Base-by-base conservation (phyloP, 2,113 vertebrate species). In the Monarcha castaneiventris region DNA sequence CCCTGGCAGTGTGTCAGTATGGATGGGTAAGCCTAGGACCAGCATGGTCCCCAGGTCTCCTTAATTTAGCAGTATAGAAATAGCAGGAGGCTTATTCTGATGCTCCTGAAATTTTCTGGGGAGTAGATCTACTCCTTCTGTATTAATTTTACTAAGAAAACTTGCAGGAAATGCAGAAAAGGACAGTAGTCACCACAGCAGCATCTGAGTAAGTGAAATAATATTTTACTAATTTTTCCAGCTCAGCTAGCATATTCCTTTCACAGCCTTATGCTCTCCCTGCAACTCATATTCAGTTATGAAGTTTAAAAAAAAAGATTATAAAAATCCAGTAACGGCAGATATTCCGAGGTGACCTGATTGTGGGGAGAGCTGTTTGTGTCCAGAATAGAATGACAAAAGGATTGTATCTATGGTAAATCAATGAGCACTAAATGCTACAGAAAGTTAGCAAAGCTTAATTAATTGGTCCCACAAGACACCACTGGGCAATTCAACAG, bases 391-490 rank as follows among this genome's bases (percentile, higher is more conserved):
- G 44, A 27, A 89, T 56, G 48, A 62, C 43, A 66, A 77, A n/a
- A 76, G 12, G 11, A 35, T 78, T 90, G 19, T n/a, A 84, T 41
- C 61, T 86, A 41, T 52, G 33, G 35, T 52, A 74, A 95, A 94
- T 64, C 76, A 78, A 37, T 71, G 61, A 90, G 27, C 30, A 59
- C 33, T 58, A 88, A 94, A 85, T 46, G 33, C 17, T 86, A 71
- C 46, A 84, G 59, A 77, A 94, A 90, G 35, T 84, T 73, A 90
- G 39, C 37, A 78, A 77, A 68, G 33, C 16, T 84, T 86, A 84
- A 86, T 91, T 86, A 94, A 77, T 80, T 91, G 68, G 64, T 74
- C 59, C 39, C 1, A 0, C 59, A 74, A 83, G 30, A 69, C 63
- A 72, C 7, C 56, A 75, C 2, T 59, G 68, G 67, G 27, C 11